Percentiles rank a stretch among this genome's conserved stretches.
phyloP scores from a whole-genome alignment of 1,140 invertebrate species.

The Gryllus bimaculatus region DNA sequence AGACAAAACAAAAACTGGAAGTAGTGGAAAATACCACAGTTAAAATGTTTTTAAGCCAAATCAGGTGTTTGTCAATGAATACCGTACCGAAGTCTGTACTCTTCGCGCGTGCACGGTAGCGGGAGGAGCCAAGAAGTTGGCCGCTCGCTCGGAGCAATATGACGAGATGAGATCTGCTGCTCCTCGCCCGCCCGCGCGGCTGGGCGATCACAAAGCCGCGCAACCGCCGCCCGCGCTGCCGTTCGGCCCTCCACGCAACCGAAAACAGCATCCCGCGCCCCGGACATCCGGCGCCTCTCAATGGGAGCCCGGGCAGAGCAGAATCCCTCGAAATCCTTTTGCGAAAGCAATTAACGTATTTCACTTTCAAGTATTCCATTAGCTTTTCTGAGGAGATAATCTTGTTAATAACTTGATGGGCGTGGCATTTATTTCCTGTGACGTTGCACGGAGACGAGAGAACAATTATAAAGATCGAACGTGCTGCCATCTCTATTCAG shows the following conservation, averaged over 20 bases:
- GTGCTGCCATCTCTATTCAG: conserved; percentile 3
- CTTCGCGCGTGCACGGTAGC: too few relatives aligned
- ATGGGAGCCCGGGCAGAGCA: not conserved
- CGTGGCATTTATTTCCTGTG: not conserved
- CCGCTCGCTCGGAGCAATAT: too few relatives aligned
- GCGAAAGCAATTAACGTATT: not conserved
- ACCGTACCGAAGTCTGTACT: too few relatives aligned
- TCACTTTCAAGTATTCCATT: not conserved
- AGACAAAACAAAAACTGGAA: too few relatives aligned
- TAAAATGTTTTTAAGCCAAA: too few relatives aligned
- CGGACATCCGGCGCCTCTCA: not conserved
- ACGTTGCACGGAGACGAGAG: not conserved
- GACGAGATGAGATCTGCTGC: too few relatives aligned
- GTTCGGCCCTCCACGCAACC: not conserved
- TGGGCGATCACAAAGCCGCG: too few relatives aligned
- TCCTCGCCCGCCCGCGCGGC: too few relatives aligned
- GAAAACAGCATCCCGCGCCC: not conserved
- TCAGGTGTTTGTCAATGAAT: too few relatives aligned
- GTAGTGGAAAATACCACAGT: too few relatives aligned
- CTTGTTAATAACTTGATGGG: not conserved
- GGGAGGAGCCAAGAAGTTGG: too few relatives aligned
- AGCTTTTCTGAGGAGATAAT: not conserved
- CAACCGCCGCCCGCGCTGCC: too few relatives aligned
- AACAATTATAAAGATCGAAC: conserved; percentile 1
- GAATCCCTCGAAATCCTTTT: not conserved